These are phyloP conservation scores for Tragulus kanchil DNA, from an alignment of 2,113 vertebrate species.

Conservation along the genomic window DNA sequence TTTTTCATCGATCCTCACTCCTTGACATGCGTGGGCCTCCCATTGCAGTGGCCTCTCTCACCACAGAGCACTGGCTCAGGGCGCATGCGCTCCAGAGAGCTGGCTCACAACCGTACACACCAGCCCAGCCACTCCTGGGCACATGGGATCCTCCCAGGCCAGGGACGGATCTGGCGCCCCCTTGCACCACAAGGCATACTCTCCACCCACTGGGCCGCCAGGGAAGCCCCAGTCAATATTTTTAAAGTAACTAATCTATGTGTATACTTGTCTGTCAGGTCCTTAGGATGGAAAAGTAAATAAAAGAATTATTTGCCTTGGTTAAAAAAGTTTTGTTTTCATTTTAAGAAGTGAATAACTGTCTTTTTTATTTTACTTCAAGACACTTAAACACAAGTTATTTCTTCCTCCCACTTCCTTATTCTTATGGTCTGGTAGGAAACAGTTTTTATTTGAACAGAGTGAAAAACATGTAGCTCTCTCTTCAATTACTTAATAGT, in stretches of 20 bases:
- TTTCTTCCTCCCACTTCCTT: neutral
- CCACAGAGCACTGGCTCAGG: too few species aligned
- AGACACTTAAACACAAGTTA: neutral
- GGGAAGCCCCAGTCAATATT: too few species aligned
- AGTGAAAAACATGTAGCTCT: neutral
- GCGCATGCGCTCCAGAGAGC: too few species aligned
- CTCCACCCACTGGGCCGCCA: too few species aligned
- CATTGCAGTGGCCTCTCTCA: too few species aligned
- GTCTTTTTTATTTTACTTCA: neutral
- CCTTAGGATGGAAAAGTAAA: constrained; percentile 20
- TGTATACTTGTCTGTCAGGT: neutral
- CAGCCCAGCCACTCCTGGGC: too few species aligned
- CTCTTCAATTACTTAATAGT: constrained; percentile 39
- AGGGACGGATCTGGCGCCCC: too few species aligned
- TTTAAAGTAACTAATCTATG: neutral
- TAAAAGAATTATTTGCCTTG: constrained; percentile 3
- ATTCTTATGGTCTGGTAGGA: neutral
- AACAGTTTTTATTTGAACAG: neutral
- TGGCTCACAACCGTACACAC: too few species aligned
- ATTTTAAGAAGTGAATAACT: neutral
- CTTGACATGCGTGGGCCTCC: too few species aligned
- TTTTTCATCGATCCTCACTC: too few species aligned
- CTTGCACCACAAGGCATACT: too few species aligned
- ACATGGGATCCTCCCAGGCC: too few species aligned
- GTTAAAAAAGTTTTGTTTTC: constrained; percentile 25